Conservation (phyloP, 2,888 invertebrate species). For the Nomada hirtipes region DNA sequence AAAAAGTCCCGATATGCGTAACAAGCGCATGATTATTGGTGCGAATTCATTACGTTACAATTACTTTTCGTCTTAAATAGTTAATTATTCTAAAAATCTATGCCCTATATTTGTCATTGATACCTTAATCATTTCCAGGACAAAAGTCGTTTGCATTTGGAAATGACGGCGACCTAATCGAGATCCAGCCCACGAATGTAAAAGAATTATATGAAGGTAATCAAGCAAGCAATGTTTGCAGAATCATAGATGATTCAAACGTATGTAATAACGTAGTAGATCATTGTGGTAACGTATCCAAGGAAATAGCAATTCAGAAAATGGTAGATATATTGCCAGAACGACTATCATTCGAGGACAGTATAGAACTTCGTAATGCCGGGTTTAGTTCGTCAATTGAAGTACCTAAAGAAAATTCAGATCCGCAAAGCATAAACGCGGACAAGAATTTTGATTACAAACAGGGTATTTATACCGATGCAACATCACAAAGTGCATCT, state of each 20-base stretch:
- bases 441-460: slow-evolving; percentile 11
- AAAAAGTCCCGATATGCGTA: slow-evolving; percentile 83
- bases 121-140: slow-evolving; percentile 69
- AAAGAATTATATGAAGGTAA: slow-evolving; percentile 35
- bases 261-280: slow-evolving; percentile 8
- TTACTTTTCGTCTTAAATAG: background rate
- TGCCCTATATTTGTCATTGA: background rate
- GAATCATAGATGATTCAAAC: slow-evolving; percentile 2
- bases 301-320: background rate
- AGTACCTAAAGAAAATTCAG: background rate
- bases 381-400: slow-evolving; percentile 3
- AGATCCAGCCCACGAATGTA: slow-evolving; percentile 70
- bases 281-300: background rate
- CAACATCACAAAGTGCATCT: slow-evolving; percentile 16
- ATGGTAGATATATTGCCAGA: slow-evolving; percentile 53
- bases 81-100: background rate
- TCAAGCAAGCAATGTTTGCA: slow-evolving; percentile 8
- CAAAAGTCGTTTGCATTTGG: slow-evolving; percentile 83
- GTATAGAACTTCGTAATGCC: slow-evolving; percentile 34
- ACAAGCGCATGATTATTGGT: slow-evolving; percentile 83
- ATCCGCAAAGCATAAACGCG: background rate
- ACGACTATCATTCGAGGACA: slow-evolving; percentile 67
- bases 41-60: slow-evolving; percentile 24
- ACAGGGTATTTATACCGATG: slow-evolving; percentile 5
- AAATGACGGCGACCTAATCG: slow-evolving; percentile 81